Evolutionary conservation across 1,140 invertebrate genomes (phyloP), one percentile per base, ranked within the genome.

Genomic region (Branchinecta lindahli): DNA sequence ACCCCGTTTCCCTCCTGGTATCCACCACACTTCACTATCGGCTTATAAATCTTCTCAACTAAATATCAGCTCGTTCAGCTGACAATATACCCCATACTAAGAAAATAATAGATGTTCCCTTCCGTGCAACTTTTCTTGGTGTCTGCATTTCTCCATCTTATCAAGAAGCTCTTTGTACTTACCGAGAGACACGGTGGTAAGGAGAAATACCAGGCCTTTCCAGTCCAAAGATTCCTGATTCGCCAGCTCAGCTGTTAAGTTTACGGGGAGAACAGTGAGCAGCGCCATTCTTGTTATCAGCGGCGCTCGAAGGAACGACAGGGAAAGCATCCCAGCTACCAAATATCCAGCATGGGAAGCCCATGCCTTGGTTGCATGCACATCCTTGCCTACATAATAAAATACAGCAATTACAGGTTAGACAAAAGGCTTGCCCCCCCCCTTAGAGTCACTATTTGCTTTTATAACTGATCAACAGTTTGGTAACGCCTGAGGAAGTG

Each of bases 311-410:
- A 72, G 69, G 46, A 72, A 72, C 6, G 71, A 71, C 33, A 69
- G 21, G 20, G 66, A 66, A 15, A 74, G 8, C 74, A 74, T 74
- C 45, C 70, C 75, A 45, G 77, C 71, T 0, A 80, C 70, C 45
- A 79, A 75, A 70, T 77, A 80, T 8, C 71, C 74, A 21, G 75
- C 66, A 70, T 79, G 78, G 10, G 77, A 74, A 3, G 75, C 71
- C 69, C 75, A 75, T 46, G 73, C 73, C 33, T 74, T 74, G 47
- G 79, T 66, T 15, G 75, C 70, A 0, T 73, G 69, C 46, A 79
- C 69, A 67, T 76, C 76, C 65, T 75, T 73, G 45, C 77, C 77
- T 78, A 70, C 12, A 69, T 66, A 47, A 45, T 20, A 66, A 72
- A 67, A n/a, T 52, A 68, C 47, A 61, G 52, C 33, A 33, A 33